phyloP scores from a whole-genome alignment of 2,797 vertebrate species.

The Crenichthys baileyi region DNA sequence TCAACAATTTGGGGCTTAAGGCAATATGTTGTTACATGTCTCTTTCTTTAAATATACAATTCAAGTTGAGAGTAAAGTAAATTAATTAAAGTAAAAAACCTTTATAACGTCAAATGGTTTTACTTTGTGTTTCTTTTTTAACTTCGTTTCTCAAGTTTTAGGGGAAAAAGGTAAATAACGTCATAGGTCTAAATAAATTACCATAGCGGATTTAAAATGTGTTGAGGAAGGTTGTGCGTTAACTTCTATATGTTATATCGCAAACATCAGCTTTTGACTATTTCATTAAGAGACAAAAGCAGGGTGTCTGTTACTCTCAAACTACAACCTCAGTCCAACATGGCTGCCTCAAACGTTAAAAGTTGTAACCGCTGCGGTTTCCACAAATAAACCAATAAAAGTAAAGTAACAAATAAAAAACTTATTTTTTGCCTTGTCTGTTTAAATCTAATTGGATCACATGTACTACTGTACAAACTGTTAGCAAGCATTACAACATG shows the following conservation, averaged over 20 bases:
- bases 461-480: neutral
- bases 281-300: no score
- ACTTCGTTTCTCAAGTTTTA: neutral
- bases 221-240: no score
- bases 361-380: neutral
- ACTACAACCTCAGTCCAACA: neutral
- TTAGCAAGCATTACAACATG: neutral
- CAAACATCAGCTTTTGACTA: no score
- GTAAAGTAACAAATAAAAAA: neutral
- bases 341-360: neutral
- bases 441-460: neutral
- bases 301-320: no score
- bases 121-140: neutral
- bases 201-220: no score
- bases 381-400: no score
- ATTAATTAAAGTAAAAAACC: neutral
- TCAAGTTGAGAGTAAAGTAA: neutral
- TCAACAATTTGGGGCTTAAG: neutral
- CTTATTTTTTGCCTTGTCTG: neutral
- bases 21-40: neutral
- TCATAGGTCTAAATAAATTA: no score
- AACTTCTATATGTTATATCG: no score
- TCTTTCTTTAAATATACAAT: neutral
- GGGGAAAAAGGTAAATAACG: neutral
- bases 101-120: neutral